Evolutionary conservation across 2,113 vertebrate species (phyloP), one percentile per base, ranked within the genome.

Genomic region (Cnemophilus loriae): DNA sequence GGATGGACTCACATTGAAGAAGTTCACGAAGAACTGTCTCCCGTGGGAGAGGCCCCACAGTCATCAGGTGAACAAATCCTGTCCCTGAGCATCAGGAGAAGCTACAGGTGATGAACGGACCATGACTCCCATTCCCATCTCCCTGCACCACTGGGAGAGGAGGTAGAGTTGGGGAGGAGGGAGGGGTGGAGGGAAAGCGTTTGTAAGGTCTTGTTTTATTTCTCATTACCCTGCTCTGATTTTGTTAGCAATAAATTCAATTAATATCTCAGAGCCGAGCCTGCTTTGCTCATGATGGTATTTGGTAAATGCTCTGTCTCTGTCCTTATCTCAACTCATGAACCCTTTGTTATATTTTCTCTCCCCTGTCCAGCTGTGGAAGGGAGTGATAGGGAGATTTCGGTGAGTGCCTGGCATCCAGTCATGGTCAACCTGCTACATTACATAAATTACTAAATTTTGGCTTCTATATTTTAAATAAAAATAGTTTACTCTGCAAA

Each of bases 41-140:
- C 53, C 5, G 6, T 33, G 42, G 63, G 18, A 47, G 3, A 10
- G 4, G 50, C 19, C 24, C 24, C 16, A 35, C 0, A n/a, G n/a
- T n/a, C n/a, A n/a, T n/a, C n/a, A n/a, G n/a, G n/a, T n/a, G n/a
- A n/a, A n/a, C 11, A 23, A 30, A 9, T 42, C 32, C 46, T 20
- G 0, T 13, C 55, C 5, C 16, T 20, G 55, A 41, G 55, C 37
- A 71, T 46, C 21, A 1, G 30, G 1, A 23, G 37, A 16, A 52
- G 10, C 16, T 5, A 2, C 1, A 7, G 28, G 32, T 13, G 19
- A 13, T 24, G 55, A 30, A 14, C 24, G 16, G 37, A 20, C 20
- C 55, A 26, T 4, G 7, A 16, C 3, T 16, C 35, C 32, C 30
- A 30, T 35, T 42, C 32, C 32, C 35, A 26, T 19, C 30, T n/a